A percentile compares a stretch with the other conserved stretches of the same genome.
These are phyloP conservation scores for Mnemiopsis leidyi DNA, from an alignment of 37 sponge, comb jelly and placozoan genomes.

Conservation along the genomic window DNA sequence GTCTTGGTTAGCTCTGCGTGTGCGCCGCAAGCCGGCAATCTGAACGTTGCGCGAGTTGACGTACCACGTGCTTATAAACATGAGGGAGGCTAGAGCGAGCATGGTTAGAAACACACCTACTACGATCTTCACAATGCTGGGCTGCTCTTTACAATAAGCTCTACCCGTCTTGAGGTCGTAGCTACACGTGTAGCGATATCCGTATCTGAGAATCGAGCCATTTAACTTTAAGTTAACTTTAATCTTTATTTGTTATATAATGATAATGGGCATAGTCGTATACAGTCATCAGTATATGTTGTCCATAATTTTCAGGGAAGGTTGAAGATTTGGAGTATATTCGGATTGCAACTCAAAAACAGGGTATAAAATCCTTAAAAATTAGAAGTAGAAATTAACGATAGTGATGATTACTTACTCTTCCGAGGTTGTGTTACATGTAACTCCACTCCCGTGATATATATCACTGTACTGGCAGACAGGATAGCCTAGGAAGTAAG, in stretches of 20 bases:
- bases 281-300: neutral
- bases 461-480: neutral
- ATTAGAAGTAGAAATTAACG: too few relatives aligned
- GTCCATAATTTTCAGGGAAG: too few relatives aligned
- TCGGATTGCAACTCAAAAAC: too few relatives aligned
- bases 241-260: too few relatives aligned
- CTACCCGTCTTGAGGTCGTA: neutral
- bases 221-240: too few relatives aligned
- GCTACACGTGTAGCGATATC: neutral
- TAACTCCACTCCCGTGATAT: conserved; percentile 25
- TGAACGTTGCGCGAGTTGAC: neutral
- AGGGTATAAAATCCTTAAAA: too few relatives aligned
- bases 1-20: neutral
- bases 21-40: neutral
- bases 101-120: neutral
- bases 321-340: too few relatives aligned
- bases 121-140: neutral
- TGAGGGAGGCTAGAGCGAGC: neutral
- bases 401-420: neutral
- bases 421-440: neutral
- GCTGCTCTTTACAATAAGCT: neutral
- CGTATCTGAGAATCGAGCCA: neutral
- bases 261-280: too few relatives aligned
- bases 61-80: conserved; percentile 28
- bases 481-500: neutral